phyloP scores from a whole-genome alignment of 2,113 vertebrate genomes.

The Ahaetulla prasina region DNA sequence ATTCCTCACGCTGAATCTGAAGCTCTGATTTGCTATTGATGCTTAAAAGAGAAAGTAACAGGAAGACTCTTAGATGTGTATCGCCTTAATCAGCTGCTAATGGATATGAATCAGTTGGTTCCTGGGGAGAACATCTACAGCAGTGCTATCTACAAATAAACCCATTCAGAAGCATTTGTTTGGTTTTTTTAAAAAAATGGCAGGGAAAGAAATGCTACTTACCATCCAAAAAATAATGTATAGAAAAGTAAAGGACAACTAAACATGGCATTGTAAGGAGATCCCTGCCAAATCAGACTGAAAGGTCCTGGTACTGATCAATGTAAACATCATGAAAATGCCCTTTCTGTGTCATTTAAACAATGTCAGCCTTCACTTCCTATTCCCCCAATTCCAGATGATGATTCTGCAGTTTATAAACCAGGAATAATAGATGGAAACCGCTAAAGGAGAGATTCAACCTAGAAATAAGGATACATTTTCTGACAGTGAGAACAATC shows the following conservation, averaged over 20 bases:
- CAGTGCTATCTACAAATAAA: background rate
- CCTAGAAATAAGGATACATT: no score
- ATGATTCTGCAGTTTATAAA: background rate
- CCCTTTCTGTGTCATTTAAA: background rate
- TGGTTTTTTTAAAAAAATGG: background rate
- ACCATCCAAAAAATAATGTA: background rate
- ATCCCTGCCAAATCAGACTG: background rate
- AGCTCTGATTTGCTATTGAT: slow-evolving; percentile 53
- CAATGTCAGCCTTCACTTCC: background rate
- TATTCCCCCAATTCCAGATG: background rate
- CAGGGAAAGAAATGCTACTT: background rate
- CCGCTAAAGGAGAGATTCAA: no score
- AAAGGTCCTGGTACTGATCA: background rate
- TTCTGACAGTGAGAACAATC: no score
- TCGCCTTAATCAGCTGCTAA: slow-evolving; percentile 42
- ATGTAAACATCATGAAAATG: background rate
- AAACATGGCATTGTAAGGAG: background rate
- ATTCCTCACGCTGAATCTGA: slow-evolving; percentile 45
- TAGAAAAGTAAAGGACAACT: background rate
- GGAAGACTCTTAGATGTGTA: slow-evolving; percentile 48
- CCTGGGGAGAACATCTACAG: slow-evolving; percentile 28
- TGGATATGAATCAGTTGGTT: slow-evolving; percentile 48
- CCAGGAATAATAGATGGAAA: background rate
- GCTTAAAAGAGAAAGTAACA: slow-evolving; percentile 46
- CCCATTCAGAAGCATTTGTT: background rate